phyloP scores from a whole-genome alignment of 64 coral and sea anemone genomes.

The Actinia equina region DNA sequence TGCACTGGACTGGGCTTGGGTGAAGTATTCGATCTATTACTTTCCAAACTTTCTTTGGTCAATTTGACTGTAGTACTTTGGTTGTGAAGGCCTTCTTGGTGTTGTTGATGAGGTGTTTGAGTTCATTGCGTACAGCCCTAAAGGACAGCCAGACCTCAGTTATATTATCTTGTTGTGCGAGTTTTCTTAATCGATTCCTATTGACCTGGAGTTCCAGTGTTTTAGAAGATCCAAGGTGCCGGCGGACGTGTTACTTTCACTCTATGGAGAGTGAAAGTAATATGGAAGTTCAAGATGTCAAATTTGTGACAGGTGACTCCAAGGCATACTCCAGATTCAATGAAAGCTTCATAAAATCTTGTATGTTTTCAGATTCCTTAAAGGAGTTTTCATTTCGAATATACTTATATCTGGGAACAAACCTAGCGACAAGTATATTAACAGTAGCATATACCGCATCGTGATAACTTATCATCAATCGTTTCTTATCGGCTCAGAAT shows the following conservation, averaged over 20 bases:
- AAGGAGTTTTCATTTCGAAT: conserved; percentile 17
- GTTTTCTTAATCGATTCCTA: conserved; percentile 29
- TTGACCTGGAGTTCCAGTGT: not conserved
- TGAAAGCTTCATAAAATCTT: conserved; percentile 18
- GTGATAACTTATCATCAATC: not conserved
- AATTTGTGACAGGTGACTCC: conserved; percentile 51
- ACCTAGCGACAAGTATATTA: conserved; percentile 3
- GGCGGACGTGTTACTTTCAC: conserved; percentile 50
- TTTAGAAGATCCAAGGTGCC: conserved; percentile 26
- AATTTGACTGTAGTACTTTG: conserved; percentile 46
- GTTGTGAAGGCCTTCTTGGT: conserved; percentile 20
- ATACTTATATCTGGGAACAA: conserved; percentile 15
- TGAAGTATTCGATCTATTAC: conserved; percentile 51
- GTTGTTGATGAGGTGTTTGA: conserved; percentile 36
- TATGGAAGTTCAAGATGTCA: conserved; percentile 33
- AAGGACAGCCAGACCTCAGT: conserved; percentile 41
- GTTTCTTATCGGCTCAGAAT: too few relatives aligned
- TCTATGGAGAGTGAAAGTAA: conserved; percentile 10
- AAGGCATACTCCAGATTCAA: conserved; percentile 24
- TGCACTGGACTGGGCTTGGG: conserved; percentile 44
- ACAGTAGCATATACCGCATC: conserved; percentile 15
- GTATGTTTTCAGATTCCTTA: conserved; percentile 16
- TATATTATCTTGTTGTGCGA: conserved; percentile 24
- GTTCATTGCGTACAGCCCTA: conserved; percentile 33
- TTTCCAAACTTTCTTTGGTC: conserved; percentile 36